Percentiles rank a stretch among this genome's conserved stretches.
These are phyloP conservation scores for Rhinophrynus dorsalis DNA, from an alignment of 2,797 vertebrate genomes.

Conservation along the genomic window DNA sequence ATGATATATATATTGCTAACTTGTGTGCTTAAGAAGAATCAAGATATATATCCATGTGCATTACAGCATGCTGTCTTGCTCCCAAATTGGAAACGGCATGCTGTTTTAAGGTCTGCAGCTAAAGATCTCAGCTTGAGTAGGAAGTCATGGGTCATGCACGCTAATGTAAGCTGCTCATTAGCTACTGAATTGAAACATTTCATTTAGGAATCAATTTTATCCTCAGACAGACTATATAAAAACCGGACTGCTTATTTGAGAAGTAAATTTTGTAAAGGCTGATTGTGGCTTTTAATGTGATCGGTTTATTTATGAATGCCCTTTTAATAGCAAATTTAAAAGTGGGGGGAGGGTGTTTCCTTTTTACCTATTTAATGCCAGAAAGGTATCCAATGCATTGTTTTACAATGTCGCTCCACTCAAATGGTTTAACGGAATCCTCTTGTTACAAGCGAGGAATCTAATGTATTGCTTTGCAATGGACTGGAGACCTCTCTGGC, in stretches of 20 bases:
- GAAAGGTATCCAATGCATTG: too few relatives aligned
- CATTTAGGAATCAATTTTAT: constrained; percentile 27
- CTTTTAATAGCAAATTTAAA: too few relatives aligned
- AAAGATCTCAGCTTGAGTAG: constrained; percentile 26
- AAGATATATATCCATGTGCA: not conserved
- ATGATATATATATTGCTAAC: constrained; percentile 4
- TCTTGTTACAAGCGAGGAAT: too few relatives aligned
- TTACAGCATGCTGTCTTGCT: not conserved
- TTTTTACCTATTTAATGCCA: too few relatives aligned
- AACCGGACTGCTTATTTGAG: not conserved
- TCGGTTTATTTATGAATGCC: not conserved
- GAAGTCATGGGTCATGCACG: constrained; percentile 9
- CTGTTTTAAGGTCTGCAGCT: constrained; percentile 18
- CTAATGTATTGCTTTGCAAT: too few relatives aligned
- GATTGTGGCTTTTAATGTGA: not conserved
- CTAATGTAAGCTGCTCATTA: constrained; percentile 27
- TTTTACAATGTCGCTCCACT: too few relatives aligned
- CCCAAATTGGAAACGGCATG: constrained; percentile 12
- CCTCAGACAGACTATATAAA: constrained; percentile 1
- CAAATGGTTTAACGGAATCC: too few relatives aligned
- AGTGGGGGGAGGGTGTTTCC: too few relatives aligned
- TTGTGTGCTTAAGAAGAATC: not conserved
- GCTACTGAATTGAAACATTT: constrained; percentile 17
- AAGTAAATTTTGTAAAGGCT: not conserved
- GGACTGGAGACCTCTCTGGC: too few relatives aligned